Conservation (phyloP, 2,113 vertebrate genomes). For the Lepidothrix coronata region DNA sequence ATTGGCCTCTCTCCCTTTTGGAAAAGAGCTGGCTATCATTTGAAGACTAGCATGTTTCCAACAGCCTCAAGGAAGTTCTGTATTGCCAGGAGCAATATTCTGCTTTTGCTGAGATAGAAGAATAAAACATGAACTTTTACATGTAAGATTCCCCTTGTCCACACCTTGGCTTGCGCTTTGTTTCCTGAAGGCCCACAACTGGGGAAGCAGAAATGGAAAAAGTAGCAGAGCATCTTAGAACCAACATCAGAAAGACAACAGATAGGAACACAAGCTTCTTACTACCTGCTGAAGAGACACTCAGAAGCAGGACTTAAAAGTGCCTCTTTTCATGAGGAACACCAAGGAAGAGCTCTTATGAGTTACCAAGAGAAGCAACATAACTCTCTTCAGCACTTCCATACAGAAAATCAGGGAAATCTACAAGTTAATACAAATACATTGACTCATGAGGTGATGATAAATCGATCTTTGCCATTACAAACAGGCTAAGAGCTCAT, state of each 20-base stretch:
- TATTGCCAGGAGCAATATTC: background rate
- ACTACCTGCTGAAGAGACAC: background rate
- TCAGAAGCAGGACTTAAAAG: background rate
- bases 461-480: background rate
- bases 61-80: background rate
- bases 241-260: background rate
- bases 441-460: background rate
- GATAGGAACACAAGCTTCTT: background rate
- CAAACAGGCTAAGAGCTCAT: background rate
- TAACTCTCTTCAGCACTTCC: background rate
- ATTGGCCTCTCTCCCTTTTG: background rate
- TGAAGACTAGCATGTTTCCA: background rate
- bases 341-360: background rate
- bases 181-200: background rate
- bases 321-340: background rate
- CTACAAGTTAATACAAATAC: background rate
- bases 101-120: background rate
- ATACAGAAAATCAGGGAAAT: background rate
- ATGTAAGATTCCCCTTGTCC: background rate
- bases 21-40: constrained; percentile 1
- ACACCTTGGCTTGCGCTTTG: background rate
- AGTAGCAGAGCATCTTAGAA: background rate
- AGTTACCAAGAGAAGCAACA: background rate
- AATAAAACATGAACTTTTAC: background rate
- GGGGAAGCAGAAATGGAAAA: background rate